Percentiles rank a stretch among this genome's conserved stretches.
These are phyloP conservation scores for Limnephilus marmoratus DNA, from an alignment of 2,888 invertebrate species.

Conservation along the genomic window DNA sequence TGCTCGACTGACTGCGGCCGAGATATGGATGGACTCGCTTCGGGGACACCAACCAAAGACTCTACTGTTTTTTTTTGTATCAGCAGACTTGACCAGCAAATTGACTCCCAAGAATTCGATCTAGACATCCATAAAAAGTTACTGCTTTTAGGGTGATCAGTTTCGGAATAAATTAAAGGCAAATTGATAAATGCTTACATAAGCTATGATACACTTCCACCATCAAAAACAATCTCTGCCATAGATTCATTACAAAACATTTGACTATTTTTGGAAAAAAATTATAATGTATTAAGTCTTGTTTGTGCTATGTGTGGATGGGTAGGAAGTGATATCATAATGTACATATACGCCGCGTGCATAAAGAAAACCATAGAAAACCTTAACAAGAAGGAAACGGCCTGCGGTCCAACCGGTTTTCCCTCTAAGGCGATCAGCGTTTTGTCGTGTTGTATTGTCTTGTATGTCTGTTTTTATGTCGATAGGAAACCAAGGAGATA, in stretches of 20 bases:
- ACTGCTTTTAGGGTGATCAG: neutral
- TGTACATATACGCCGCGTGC: neutral
- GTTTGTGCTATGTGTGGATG: neutral
- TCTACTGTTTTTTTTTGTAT: neutral
- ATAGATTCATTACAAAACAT: neutral
- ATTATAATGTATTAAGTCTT: neutral
- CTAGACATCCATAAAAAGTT: neutral
- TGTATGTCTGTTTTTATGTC: neutral
- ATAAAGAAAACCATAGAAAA: neutral
- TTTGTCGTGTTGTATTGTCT: neutral
- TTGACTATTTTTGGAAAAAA: neutral
- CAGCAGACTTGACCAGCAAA: neutral
- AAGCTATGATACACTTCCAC: neutral
- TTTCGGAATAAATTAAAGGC: neutral
- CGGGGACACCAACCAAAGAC: neutral
- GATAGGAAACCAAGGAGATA: neutral
- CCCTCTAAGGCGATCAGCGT: neutral
- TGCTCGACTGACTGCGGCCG: constrained; percentile 12
- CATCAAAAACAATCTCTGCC: neutral
- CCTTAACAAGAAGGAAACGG: neutral
- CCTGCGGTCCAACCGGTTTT: neutral
- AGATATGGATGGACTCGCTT: constrained; percentile 25
- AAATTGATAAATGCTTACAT: too few species aligned
- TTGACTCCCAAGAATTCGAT: neutral
- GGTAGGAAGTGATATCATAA: neutral